phyloP scores from a whole-genome alignment of 2,113 vertebrate genomes.

The Anhinga anhinga region DNA sequence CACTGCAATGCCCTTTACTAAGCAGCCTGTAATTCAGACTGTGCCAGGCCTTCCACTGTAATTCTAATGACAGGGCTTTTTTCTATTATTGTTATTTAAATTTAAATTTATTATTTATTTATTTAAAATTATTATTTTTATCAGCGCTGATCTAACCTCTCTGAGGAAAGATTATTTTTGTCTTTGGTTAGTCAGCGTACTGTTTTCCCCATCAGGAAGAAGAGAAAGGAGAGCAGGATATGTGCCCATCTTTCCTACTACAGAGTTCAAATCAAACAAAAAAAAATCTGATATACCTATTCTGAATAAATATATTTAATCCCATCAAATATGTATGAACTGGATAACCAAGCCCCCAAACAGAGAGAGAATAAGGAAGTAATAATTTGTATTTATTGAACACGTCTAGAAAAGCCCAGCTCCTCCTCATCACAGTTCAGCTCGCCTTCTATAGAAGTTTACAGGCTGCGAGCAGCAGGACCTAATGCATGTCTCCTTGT shows the following conservation, averaged over 20 bases:
- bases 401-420: not conserved
- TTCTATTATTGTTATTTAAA: not conserved
- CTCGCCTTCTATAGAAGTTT: not conserved
- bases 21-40: not conserved
- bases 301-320: not conserved
- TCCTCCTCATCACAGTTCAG: not conserved
- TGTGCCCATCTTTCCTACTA: not conserved
- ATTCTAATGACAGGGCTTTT: not conserved
- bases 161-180: not conserved
- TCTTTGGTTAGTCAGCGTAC: not conserved
- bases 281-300: not conserved
- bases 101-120: no score
- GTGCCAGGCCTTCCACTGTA: not conserved
- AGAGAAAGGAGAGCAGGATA: not conserved
- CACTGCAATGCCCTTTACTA: not conserved
- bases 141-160: not conserved
- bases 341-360: not conserved
- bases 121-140: not conserved
- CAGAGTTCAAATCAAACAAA: not conserved
- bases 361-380: not conserved
- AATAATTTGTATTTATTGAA: not conserved
- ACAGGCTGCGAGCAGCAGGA: not conserved
- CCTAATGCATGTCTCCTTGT: accelerated
- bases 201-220: not conserved
- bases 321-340: not conserved